These are phyloP conservation scores for Cataglyphis albicans DNA, from an alignment of 2,888 invertebrate species.

Conservation along the genomic window DNA sequence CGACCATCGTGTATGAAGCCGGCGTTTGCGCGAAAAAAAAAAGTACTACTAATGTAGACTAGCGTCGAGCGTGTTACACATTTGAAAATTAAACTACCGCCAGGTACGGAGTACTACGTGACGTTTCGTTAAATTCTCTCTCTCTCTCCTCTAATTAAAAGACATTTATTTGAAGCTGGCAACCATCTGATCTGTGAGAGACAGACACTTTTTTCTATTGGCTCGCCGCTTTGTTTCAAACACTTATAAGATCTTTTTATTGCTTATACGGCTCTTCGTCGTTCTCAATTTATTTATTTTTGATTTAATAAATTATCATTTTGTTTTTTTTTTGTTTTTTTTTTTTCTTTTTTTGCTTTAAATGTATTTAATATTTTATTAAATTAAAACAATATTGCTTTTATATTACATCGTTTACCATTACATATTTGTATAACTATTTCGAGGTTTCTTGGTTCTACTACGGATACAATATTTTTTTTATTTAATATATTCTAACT, in stretches of 20 bases:
- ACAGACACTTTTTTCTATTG: constrained; percentile 10
- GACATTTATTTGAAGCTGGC: constrained; percentile 51
- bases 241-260: neutral
- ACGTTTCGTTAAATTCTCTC: constrained; percentile 65
- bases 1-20: neutral
- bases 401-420: neutral
- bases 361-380: neutral
- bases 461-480: neutral
- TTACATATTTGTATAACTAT: neutral
- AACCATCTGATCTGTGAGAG: constrained; percentile 22
- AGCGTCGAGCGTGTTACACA: constrained; percentile 29
- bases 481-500: neutral
- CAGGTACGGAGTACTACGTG: constrained; percentile 45
- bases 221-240: neutral
- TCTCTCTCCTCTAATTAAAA: constrained; percentile 68
- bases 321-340: neutral
- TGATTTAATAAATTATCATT: neutral
- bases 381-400: neutral
- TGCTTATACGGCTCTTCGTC: neutral
- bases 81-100: constrained; percentile 46
- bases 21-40: neutral
- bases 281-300: constrained; percentile 2
- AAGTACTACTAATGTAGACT: neutral
- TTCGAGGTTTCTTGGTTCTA: neutral
- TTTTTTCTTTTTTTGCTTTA: neutral